Evolutionary conservation across 2,113 vertebrate species (phyloP), one percentile per base, ranked within the genome.

Genomic region (Gnathonemus echidnorhynchus): DNA sequence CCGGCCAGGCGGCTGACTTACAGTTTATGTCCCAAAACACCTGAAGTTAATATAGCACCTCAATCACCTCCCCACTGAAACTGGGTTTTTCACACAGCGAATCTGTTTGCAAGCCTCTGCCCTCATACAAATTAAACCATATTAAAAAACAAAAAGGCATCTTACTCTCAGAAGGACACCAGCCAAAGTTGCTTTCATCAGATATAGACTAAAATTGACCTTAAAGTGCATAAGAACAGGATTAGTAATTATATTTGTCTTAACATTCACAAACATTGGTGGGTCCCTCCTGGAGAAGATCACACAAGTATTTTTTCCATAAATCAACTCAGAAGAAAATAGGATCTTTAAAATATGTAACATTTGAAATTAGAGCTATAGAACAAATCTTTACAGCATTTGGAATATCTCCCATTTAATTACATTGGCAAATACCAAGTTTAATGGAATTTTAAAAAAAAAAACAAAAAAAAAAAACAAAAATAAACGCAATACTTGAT

Each of bases 361-460:
- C 97, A 98, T 95, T 95, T 96, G 92, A 97, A 97, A 96, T 96
- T 95, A 96, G 96, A 97, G 92, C 93, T 95, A 94, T 95, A 96
- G 94, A 97, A 97, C 95, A 96, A 94, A 94, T 96, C 95, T 98
- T 97, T 97, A 97, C 97, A 97, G 96, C 95, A 96, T 96, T 88
- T 58, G 87, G 95, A 97, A 96, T 95, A 97, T 89, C 94, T 97
- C 96, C 95, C 97, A 96, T 95, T 96, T 96, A 96, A 94, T 95
- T 94, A 96, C 93, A 94, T 93, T 94, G 95, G 95, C 94, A 95
- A 96, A 52, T 89, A 92, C 46, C 86, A 70, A 89, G 87, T 90
- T 52, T 85, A 90, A 90, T 92, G 90, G 31, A 92, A 91, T 92
- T 97, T 96, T 95, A 96, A 97, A 97, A 93, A 53, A 95, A 96